A percentile compares a stretch with the other conserved stretches of the same genome.
These are phyloP conservation scores for Stegastes partitus DNA, from an alignment of 2,113 vertebrate genomes.

Conservation along the genomic window DNA sequence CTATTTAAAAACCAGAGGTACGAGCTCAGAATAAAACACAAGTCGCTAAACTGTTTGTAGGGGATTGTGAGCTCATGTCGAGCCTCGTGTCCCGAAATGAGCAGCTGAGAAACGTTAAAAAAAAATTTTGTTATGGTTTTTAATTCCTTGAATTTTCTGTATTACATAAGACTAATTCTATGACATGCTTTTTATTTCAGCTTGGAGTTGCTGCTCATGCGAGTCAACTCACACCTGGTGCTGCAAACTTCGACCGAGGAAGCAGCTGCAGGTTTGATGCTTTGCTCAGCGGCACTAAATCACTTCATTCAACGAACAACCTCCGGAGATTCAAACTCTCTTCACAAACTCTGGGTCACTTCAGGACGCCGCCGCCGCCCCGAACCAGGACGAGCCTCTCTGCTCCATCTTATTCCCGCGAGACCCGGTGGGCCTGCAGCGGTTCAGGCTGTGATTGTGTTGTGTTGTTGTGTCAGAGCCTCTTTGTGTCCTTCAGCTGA, in stretches of 20 bases:
- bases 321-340: background rate
- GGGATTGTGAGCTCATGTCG: too few species aligned
- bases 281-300: background rate
- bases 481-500: conserved; percentile 8
- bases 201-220: background rate
- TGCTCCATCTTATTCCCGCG: background rate
- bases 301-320: background rate
- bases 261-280: background rate
- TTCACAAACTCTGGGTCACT: background rate
- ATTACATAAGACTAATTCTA: too few species aligned
- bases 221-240: background rate
- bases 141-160: too few species aligned
- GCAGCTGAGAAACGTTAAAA: too few species aligned
- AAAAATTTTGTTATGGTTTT: too few species aligned
- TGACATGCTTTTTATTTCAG: too few species aligned
- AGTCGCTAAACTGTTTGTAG: too few species aligned
- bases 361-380: background rate
- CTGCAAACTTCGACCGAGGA: too few species aligned
- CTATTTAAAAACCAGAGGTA: too few species aligned
- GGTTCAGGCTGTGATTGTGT: background rate
- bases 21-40: too few species aligned
- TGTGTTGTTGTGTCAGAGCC: background rate
- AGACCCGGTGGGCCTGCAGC: background rate
- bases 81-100: too few species aligned
- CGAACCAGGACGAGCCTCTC: too few species aligned